Evolutionary conservation across 2,797 vertebrate genomes (phyloP).

Genomic region (Sebastes jordani): DNA sequence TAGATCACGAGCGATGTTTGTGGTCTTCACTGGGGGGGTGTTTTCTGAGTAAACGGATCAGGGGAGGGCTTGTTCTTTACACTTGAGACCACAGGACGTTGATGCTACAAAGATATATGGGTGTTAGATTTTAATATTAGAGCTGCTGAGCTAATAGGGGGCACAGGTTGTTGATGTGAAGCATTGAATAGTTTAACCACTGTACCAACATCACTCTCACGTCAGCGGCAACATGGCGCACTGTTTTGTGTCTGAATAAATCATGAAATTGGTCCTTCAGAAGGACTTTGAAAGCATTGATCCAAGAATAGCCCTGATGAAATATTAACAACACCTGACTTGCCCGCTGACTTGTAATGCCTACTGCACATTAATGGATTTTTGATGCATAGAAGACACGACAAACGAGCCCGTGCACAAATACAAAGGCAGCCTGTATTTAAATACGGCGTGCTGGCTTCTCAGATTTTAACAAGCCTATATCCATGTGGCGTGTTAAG

Average conservation of each 20-base stretch:
- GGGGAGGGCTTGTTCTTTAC: neutral
- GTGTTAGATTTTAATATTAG: neutral
- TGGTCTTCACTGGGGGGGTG: neutral
- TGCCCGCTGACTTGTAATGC: constrained; percentile 75
- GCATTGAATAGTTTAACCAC: neutral
- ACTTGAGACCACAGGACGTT: neutral
- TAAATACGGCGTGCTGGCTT: neutral
- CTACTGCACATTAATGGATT: constrained; percentile 77
- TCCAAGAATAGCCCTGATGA: constrained; percentile 89
- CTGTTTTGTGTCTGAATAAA: constrained; percentile 84
- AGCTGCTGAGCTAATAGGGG: neutral
- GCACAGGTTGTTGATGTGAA: neutral
- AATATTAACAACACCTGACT: constrained; percentile 84
- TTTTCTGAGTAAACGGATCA: constrained; percentile 14
- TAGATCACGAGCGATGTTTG: neutral
- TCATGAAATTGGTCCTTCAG: constrained; percentile 86
- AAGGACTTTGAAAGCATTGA: constrained; percentile 85
- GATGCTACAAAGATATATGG: neutral
- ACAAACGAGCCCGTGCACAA: neutral
- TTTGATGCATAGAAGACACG: constrained; percentile 55
- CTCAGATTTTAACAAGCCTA: neutral
- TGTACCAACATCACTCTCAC: constrained; percentile 33
- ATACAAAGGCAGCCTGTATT: constrained; percentile 12
- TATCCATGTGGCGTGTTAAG: neutral
- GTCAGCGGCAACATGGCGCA: constrained; percentile 53